These are phyloP conservation scores for Temnothorax longispinosus DNA, from an alignment of 1,140 invertebrate species.

Conservation along the genomic window DNA sequence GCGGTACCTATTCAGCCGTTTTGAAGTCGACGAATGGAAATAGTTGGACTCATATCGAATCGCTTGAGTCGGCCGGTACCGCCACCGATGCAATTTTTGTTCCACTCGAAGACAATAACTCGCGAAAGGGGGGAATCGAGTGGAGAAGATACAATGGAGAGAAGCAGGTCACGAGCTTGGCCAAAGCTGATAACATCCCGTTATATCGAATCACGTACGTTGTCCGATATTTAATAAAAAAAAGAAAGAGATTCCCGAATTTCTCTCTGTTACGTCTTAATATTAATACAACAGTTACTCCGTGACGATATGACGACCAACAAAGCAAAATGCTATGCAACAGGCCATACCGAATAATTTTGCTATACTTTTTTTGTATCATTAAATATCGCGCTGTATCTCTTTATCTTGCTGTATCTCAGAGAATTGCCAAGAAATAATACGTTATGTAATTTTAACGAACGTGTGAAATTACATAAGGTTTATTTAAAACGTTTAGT, in stretches of 20 bases:
- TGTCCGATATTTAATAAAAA: constrained; percentile 63
- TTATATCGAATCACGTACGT: constrained; percentile 56
- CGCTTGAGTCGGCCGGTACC: not conserved
- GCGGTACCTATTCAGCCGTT: not conserved
- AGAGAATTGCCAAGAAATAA: not conserved
- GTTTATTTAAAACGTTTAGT: not conserved
- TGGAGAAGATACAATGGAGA: constrained; percentile 21
- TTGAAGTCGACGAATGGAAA: constrained; percentile 39
- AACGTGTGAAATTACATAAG: not conserved
- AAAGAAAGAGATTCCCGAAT: constrained; percentile 13
- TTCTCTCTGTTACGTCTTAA: constrained; percentile 17
- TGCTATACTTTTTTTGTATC: not conserved
- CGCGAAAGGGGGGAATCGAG: not conserved
- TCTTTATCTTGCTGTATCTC: not conserved
- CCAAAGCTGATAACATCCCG: constrained; percentile 51
- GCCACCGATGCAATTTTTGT: constrained; percentile 54
- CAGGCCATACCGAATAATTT: not conserved
- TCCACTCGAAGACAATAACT: constrained; percentile 65
- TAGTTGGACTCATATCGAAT: constrained; percentile 50
- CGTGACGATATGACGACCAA: not conserved
- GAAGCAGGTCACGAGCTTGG: constrained; percentile 54
- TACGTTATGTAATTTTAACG: not conserved
- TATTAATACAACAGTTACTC: constrained; percentile 16
- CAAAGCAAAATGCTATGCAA: not conserved
- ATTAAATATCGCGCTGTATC: not conserved